Percentiles rank a stretch among this genome's conserved stretches.
phyloP scores from a whole-genome alignment of 1,140 invertebrate genomes.

The Temnothorax curvispinosus region DNA sequence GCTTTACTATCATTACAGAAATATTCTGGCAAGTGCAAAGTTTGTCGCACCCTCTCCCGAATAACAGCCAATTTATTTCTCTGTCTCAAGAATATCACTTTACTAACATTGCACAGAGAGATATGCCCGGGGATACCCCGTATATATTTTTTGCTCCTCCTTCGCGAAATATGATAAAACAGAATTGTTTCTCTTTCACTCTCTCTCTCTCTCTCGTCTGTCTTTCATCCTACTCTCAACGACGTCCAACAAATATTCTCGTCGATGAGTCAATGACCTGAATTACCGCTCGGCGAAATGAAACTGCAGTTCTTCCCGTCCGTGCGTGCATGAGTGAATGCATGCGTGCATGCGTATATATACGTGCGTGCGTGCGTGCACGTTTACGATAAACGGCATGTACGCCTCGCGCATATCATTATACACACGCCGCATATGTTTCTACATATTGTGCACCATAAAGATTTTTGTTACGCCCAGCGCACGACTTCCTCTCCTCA shows the following conservation, averaged over 20 bases:
- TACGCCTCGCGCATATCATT: constrained; percentile 62
- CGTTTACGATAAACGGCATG: constrained; percentile 46
- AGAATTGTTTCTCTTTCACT: neutral
- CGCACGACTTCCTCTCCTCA: constrained; percentile 58
- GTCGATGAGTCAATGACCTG: too few species aligned
- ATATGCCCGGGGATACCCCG: neutral
- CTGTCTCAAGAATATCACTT: neutral
- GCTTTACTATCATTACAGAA: neutral
- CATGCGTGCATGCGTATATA: too few species aligned
- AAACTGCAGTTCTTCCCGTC: too few species aligned
- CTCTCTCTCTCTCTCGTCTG: too few species aligned
- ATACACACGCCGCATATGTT: constrained; percentile 53
- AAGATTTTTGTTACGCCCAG: constrained; percentile 69
- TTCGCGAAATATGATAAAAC: constrained; percentile 26
- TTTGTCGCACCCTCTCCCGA: neutral
- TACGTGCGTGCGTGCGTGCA: too few species aligned
- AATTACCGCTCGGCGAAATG: too few species aligned
- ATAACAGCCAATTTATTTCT: constrained; percentile 19
- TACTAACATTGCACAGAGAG: neutral
- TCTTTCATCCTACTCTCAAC: too few species aligned
- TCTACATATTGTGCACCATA: constrained; percentile 54
- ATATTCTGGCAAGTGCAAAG: neutral
- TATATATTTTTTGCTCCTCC: neutral
- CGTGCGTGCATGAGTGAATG: too few species aligned
- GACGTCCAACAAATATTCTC: too few species aligned